These are phyloP conservation scores for Sarcophaga bullata DNA, from an alignment of 1,140 invertebrate genomes.

Conservation along the genomic window DNA sequence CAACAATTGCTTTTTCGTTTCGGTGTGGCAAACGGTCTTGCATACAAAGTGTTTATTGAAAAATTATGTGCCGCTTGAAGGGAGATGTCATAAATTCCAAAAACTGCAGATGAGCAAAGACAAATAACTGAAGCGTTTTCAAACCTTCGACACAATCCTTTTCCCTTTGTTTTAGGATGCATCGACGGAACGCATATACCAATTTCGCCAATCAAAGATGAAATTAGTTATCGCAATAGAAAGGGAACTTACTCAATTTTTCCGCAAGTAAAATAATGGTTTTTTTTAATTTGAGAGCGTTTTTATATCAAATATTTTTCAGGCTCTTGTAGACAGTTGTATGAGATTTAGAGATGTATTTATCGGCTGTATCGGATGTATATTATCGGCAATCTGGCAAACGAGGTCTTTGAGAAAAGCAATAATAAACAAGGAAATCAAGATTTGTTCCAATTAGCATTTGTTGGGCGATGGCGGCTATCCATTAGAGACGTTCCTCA, in stretches of 20 bases:
- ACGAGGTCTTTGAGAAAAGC: too few relatives aligned
- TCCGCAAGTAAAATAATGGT: not conserved
- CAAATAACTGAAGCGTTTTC: constrained; percentile 16
- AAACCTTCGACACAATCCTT: constrained; percentile 16
- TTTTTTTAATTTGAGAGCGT: not conserved
- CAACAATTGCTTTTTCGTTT: constrained; percentile 23
- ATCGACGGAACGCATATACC: not conserved
- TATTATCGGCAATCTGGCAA: too few relatives aligned
- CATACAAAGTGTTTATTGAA: constrained; percentile 2
- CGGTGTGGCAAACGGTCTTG: not conserved
- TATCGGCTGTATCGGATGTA: too few relatives aligned
- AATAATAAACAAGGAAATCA: constrained; percentile 5
- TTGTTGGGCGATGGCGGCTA: not conserved
- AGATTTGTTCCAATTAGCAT: not conserved
- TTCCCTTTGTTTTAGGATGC: not conserved
- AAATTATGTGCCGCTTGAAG: constrained; percentile 25
- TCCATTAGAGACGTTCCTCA: not conserved
- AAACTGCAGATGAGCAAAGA: constrained; percentile 22
- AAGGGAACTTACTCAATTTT: not conserved
- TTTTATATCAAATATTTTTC: not conserved
- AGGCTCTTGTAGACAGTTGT: constrained; percentile 11
- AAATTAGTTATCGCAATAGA: not conserved
- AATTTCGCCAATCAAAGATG: constrained; percentile 1
- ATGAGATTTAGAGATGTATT: too few relatives aligned
- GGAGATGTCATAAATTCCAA: constrained; percentile 30